Evolutionary conservation across 2,888 invertebrate genomes (phyloP), one percentile per base, ranked within the genome.

Genomic region (Parochlus steinenii): DNA sequence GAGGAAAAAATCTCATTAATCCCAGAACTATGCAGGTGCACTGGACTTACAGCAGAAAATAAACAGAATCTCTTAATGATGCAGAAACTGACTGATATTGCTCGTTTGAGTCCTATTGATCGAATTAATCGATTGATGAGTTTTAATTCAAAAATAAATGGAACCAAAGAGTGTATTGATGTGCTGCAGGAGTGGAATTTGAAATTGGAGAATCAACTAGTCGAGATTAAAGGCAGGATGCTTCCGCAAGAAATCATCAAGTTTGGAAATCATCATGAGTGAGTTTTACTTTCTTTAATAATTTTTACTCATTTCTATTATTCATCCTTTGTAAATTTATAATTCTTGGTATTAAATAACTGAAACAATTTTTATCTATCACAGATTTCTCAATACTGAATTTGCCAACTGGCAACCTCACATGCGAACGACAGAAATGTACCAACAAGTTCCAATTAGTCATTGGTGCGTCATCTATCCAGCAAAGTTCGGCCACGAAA

Each of bases 11-110:
- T 89, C 5, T 70, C 71, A n/a, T 15, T 35, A 1, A 11, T 35
- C n/a, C 92, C 92, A 0, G 87, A 90, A 56, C 56, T 92, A 28
- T 85, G 87, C 45, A 67, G 74, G 0, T 68, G 83, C 47, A 92
- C 92, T 2, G 92, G 90, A 0, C 54, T 86, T 1, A 73, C 74
- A 0, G 79, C 77, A 33, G 58, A 56, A 0, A 78, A 78, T 76
- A 58, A 74, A 6, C 50, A 51, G 4, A 62, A 74, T 48, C 75
- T 72, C 48, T 58, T 45, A 28, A 39, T 57, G 20, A 81, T 82
- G 81, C 64, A 63, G 33, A 71, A 76, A 0, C 60, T 93, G 41
- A 71, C 73, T 0, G 61, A 64, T 0, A 69, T 80, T 48, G 87
- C 89, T 0, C 69, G 85, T 28, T 66, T 92, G 1, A 67, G 64